Evolutionary conservation across 2,113 vertebrate genomes (phyloP), one percentile per base, ranked within the genome.

Genomic region (Pogonocichla stellata): DNA sequence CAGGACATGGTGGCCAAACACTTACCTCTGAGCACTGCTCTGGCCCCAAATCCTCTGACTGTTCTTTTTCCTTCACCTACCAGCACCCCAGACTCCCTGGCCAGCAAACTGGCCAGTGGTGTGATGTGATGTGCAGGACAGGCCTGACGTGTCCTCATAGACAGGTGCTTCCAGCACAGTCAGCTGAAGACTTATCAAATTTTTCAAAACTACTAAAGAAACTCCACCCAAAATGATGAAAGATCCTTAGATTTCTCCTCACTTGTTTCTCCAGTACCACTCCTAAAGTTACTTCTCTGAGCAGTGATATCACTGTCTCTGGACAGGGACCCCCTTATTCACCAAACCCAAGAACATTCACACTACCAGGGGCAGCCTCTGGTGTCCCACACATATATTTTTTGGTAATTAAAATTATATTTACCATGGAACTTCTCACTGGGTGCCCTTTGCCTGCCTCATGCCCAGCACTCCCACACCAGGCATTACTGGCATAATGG

Each of bases 111-210:
- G 5, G 2, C 33, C 64, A 67, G 23, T 34, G 38, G 9, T 12
- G 6, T 8, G 58, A 40, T 23, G 28, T 29, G 47, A 80, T 0
- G 0, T 1, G 3, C 3, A 10, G 54, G 45, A 70, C 47, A 88
- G 38, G 23, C 42, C 70, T 4, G 3, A 72, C 10, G 1, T 1
- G 16, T 66, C 65, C 65, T 29, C 7, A 1, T 0, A 26, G 19
- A 54, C 2, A 3, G 10, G 17, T 45, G 38, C 33, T 60, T 69
- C 60, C 43, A 90, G 73, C 62, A 79, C 4, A 72, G 54, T 0
- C 43, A 10, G 31, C 25, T 78, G 54, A 78, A 54, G 67, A 54
- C 19, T 12, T 20, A 47, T 1, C 17, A 33, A 7, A 16, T 25
- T 51, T 79, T 70, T 74, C 36, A 70, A 66, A 16, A 24, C 43